These are phyloP conservation scores for Drosophila teissieri DNA, from an alignment of 1,140 invertebrate species.

Conservation along the genomic window DNA sequence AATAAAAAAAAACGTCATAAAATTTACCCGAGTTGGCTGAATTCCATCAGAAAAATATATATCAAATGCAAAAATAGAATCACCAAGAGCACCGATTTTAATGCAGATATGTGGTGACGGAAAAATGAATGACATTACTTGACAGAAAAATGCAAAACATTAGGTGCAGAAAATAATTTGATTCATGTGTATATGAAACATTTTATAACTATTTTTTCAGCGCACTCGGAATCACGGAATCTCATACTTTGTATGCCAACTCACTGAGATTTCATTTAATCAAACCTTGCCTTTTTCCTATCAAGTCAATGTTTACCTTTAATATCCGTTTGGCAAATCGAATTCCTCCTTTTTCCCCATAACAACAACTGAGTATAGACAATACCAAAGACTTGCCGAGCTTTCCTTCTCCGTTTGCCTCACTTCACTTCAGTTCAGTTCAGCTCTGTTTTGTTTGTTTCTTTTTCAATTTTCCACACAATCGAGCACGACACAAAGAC, in stretches of 20 bases:
- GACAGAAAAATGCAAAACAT: neutral
- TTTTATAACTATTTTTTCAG: too few species aligned
- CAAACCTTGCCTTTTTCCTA: conserved; percentile 5
- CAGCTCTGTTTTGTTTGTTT: conserved; percentile 28
- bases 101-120: conserved; percentile 37
- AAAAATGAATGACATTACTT: conserved; percentile 3
- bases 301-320: conserved; percentile 52
- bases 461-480: conserved; percentile 76
- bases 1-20: conserved; percentile 31
- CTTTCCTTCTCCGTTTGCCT: conserved; percentile 5
- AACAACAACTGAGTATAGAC: conserved; percentile 28
- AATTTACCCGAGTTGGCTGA: conserved; percentile 22
- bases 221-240: neutral
- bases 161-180: neutral
- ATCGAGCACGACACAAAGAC: conserved; percentile 61
- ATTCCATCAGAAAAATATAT: conserved; percentile 18
- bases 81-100: conserved; percentile 28
- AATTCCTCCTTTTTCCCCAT: conserved; percentile 23
- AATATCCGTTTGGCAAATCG: conserved; percentile 53
- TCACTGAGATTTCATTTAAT: conserved; percentile 15
- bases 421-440: neutral
- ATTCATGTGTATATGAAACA: neutral
- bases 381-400: conserved; percentile 15
- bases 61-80: conserved; percentile 48
- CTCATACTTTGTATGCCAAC: conserved; percentile 2